Percentiles rank a stretch among this genome's conserved stretches.
Evolutionary conservation across 2,113 vertebrate genomes (phyloP).

Genomic region (Strix uralensis): DNA sequence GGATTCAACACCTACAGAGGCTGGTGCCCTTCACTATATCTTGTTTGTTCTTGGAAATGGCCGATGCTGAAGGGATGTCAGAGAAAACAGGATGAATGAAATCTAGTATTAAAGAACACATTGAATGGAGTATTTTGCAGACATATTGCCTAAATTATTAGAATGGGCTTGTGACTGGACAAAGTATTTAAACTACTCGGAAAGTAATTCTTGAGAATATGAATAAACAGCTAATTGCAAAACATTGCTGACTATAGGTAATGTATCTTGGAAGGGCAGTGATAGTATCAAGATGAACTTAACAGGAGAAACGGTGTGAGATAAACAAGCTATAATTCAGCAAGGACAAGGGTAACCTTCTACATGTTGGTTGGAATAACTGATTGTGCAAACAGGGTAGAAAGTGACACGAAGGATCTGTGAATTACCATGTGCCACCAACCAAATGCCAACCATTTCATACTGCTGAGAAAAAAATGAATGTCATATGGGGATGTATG

Average conservation of each 20-base stretch:
- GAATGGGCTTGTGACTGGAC: not conserved
- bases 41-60: not conserved
- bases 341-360: not conserved
- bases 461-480: slow-evolving; percentile 16
- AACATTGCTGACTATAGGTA: not conserved
- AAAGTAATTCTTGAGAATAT: not conserved
- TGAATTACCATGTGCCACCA: not conserved
- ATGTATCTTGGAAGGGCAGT: not conserved
- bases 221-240: not conserved
- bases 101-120: not conserved
- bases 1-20: not conserved
- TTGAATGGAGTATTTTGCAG: not conserved
- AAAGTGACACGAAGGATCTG: not conserved
- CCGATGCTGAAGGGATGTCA: not conserved
- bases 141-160: not conserved
- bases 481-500: slow-evolving; percentile 43
- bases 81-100: not conserved
- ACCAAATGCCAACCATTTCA: slow-evolving; percentile 31
- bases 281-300: not conserved
- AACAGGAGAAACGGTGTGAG: not conserved
- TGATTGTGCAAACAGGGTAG: not conserved
- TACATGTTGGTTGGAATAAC: not conserved
- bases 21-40: not conserved
- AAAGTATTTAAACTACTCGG: not conserved
- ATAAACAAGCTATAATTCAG: not conserved